phyloP scores from a whole-genome alignment of 2,888 invertebrate species.

The Brachypterus glaber region DNA sequence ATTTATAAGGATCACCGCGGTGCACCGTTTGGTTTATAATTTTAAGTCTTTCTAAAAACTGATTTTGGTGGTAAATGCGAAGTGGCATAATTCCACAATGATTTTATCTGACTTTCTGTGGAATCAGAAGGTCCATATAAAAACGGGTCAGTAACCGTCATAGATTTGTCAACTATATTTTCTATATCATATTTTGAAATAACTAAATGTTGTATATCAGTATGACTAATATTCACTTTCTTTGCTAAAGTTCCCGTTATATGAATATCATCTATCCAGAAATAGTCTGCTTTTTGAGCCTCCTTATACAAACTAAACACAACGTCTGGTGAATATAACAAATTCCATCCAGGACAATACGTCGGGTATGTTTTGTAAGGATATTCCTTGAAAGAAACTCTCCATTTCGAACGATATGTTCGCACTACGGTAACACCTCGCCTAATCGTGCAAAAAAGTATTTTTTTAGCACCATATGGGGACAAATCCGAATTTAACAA shows the following conservation, averaged over 20 bases:
- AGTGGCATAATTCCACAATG: slow-evolving; percentile 43
- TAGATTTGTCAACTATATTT: slow-evolving; percentile 16
- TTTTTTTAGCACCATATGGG: slow-evolving; percentile 49
- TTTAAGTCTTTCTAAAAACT: slow-evolving; percentile 14
- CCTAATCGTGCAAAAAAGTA: slow-evolving; percentile 54
- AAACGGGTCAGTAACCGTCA: slow-evolving; percentile 36
- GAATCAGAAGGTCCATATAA: slow-evolving; percentile 49
- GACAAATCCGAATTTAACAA: slow-evolving; percentile 50
- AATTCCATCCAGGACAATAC: slow-evolving; percentile 64
- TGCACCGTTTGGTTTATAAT: no score
- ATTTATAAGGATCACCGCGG: slow-evolving; percentile 8
- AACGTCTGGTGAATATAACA: slow-evolving; percentile 51
- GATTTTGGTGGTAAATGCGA: slow-evolving; percentile 25
- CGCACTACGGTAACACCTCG: slow-evolving; percentile 31
- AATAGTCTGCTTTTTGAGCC: slow-evolving; percentile 50
- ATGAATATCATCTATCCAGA: slow-evolving; percentile 69
- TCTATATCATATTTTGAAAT: slow-evolving; percentile 19
- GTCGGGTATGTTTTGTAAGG: slow-evolving; percentile 54
- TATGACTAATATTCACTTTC: slow-evolving; percentile 48
- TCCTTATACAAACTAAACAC: slow-evolving; percentile 45
- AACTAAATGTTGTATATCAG: slow-evolving; percentile 33
- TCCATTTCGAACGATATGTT: slow-evolving; percentile 65
- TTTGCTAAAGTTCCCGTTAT: slow-evolving; percentile 54
- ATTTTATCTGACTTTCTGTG: slow-evolving; percentile 40
- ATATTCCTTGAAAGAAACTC: slow-evolving; percentile 60